These are phyloP conservation scores for Blastobasis lacticolella DNA, from an alignment of 2,888 invertebrate species.

Conservation along the genomic window DNA sequence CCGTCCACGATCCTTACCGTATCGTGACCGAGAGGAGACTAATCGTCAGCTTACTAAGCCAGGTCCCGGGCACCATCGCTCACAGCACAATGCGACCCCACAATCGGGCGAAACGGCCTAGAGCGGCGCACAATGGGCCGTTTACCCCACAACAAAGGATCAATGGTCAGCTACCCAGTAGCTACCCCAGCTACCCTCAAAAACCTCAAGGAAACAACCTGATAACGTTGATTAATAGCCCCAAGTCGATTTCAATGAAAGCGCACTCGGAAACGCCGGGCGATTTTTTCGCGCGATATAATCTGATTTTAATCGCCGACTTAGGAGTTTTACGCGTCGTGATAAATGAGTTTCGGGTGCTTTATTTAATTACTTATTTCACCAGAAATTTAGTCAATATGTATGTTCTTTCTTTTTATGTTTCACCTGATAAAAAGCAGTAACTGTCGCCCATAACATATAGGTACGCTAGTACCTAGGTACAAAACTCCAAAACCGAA, in stretches of 20 bases:
- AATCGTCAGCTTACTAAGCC: slow-evolving; percentile 51
- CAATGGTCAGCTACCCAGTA: slow-evolving; percentile 44
- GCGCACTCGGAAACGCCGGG: slow-evolving; percentile 36
- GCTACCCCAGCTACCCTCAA: slow-evolving; percentile 28
- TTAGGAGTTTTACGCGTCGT: neutral
- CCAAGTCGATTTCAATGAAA: slow-evolving; percentile 69
- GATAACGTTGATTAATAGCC: slow-evolving; percentile 73
- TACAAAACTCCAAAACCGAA: no score
- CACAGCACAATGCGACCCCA: slow-evolving; percentile 49
- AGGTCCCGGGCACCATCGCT: slow-evolving; percentile 55
- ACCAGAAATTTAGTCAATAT: no score
- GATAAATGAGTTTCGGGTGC: no score
- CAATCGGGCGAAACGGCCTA: slow-evolving; percentile 45
- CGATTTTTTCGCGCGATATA: slow-evolving; percentile 37
- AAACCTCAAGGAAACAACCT: slow-evolving; percentile 60
- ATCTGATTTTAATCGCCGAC: slow-evolving; percentile 28
- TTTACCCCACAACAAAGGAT: slow-evolving; percentile 51
- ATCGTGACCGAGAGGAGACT: slow-evolving; percentile 33
- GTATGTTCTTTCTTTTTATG: no score
- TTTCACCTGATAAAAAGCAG: no score
- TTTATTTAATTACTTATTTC: no score
- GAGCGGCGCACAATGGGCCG: slow-evolving; percentile 37
- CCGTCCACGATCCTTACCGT: no score
- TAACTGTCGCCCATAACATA: no score
- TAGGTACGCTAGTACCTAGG: no score